Base-by-base conservation (phyloP, 2,888 invertebrate genomes). In the Ypsolopha sequella region DNA sequence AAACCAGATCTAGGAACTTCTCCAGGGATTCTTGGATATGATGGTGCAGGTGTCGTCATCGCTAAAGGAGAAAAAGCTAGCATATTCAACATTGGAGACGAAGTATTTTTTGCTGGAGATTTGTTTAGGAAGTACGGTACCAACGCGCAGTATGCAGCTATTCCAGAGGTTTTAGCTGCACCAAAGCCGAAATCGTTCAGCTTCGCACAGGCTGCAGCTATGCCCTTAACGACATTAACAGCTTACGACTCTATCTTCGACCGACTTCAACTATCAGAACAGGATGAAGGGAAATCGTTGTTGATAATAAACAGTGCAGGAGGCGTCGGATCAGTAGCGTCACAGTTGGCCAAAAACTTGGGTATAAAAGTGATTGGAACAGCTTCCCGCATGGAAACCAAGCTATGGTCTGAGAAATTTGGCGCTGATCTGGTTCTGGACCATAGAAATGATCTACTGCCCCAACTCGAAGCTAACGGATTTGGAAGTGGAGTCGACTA, bases 221-320 rank as follows among this genome's bases (percentile, higher is more conserved):
- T 85, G 74, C 85, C 84, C 9, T 59, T 82, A 10, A 76, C 76
- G 3, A 53, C 77, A 8, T 67, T 77, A 4, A 81, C 84, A 6
- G 81, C 84, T n/a, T 77, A 69, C 54, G 84, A 82, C 56, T 64
- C 76, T 14, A 56, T 85, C 11, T 73, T 64, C 56, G 84, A 85
- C 50, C 69, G 84, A 2, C 55, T 85, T 41, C 52, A 66, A 14
- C 41, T 85, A 11, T 67, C 80, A 10, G 73, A 74, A 24, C 77
- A 77, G 53, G 81, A 82, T 58, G 71, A 65, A 56, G 80, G 76
- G 2, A 84, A 77, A 56, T 62, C 74, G 24, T 57, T 85, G 7
- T 60, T 84, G 47, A 68, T 85, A 33, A 76, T 85, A 44, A 85
- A 84, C 52, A 85, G 84, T 56, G 78, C 74, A 1, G 85, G 84